Percentiles rank a stretch among this genome's conserved stretches.
Evolutionary conservation across 2,888 invertebrate species (phyloP).

Genomic region (Argyra leucocephala): DNA sequence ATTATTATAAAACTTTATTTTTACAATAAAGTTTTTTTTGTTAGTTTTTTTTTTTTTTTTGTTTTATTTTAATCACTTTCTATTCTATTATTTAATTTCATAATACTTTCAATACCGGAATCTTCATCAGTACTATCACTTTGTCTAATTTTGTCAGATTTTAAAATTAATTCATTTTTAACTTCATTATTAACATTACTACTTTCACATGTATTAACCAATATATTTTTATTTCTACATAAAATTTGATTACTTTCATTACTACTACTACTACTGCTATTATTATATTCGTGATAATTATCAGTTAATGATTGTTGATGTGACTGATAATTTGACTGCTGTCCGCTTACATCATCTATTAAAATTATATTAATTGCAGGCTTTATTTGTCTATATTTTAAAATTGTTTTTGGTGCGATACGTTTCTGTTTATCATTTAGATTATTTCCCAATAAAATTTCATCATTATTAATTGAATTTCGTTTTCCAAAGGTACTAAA

Average conservation of each 20-base stretch:
- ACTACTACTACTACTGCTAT: background rate
- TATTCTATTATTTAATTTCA: slow-evolving; percentile 21
- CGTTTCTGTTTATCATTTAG: background rate
- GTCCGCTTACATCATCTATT: slow-evolving; percentile 6
- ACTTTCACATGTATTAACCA: background rate
- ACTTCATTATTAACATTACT: background rate
- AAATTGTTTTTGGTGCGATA: slow-evolving; percentile 14
- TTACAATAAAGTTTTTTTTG: background rate
- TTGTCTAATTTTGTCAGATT: slow-evolving; percentile 22
- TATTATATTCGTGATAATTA: background rate
- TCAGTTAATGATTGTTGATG: background rate
- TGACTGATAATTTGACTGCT: background rate
- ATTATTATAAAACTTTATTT: background rate
- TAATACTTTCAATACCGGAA: slow-evolving; percentile 29
- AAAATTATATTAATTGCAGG: slow-evolving; percentile 17
- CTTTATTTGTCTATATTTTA: slow-evolving; percentile 15
- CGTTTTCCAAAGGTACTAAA: slow-evolving; percentile 24
- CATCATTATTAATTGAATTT: background rate
- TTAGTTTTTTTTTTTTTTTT: slow-evolving; percentile 1
- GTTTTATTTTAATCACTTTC: background rate
- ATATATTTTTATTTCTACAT: background rate
- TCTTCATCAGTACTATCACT: slow-evolving; percentile 29
- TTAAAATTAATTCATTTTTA: slow-evolving; percentile 5
- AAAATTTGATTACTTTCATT: slow-evolving; percentile 8
- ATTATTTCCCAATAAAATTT: background rate